Conservation (phyloP, 35 echinoderm and acorn worm genomes). For the Lytechinus pictus region DNA sequence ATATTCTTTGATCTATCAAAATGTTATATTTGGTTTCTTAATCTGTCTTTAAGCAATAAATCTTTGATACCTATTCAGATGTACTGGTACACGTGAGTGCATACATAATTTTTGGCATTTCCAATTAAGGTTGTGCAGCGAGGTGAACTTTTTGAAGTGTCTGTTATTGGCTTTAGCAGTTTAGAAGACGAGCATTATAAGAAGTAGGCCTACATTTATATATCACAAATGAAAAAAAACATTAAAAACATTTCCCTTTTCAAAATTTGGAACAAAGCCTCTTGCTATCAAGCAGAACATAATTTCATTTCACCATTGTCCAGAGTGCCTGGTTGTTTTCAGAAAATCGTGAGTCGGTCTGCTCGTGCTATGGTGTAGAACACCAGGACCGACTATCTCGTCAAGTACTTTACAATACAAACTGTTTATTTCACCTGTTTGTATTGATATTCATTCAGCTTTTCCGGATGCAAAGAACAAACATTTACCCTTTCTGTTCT, state of each 20-base stretch:
- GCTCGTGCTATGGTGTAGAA: neutral
- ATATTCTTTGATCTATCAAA: too few species aligned
- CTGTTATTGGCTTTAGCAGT: too few species aligned
- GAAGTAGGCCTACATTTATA: too few species aligned
- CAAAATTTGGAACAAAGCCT: neutral
- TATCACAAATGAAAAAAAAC: neutral
- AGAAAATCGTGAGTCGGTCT: neutral
- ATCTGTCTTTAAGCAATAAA: too few species aligned
- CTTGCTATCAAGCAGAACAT: neutral
- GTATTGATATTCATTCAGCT: conserved; percentile 38
- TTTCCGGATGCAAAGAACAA: neutral
- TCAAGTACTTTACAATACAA: conserved; percentile 21
- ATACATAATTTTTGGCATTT: too few species aligned
- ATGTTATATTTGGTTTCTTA: too few species aligned
- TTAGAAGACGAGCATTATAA: too few species aligned
- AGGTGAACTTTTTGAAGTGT: too few species aligned
- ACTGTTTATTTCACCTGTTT: conserved; percentile 52
- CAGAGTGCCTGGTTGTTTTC: neutral
- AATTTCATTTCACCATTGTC: neutral
- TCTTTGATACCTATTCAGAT: too few species aligned
- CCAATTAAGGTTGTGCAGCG: too few species aligned
- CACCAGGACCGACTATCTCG: neutral
- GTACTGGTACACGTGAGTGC: too few species aligned
- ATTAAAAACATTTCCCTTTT: neutral
- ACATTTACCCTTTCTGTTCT: neutral